A percentile compares a stretch with the other conserved stretches of the same genome.
These are phyloP conservation scores for Lordiphosa collinella DNA, from an alignment of 1,140 invertebrate genomes.

Conservation along the genomic window DNA sequence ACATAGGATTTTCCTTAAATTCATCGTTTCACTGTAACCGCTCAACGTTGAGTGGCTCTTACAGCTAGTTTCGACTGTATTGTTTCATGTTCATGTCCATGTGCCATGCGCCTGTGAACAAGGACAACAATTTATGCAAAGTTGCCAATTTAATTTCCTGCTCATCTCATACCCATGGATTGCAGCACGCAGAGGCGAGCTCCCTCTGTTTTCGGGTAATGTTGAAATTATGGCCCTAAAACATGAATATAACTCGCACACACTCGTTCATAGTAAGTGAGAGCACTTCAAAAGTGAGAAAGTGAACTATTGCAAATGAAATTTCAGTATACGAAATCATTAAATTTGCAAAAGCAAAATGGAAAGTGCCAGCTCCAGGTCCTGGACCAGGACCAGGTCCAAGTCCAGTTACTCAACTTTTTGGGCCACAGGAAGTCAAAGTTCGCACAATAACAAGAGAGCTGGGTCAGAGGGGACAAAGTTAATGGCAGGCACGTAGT, in stretches of 20 bases:
- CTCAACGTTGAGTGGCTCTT: too few relatives aligned
- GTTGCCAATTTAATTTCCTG: slow-evolving; percentile 57
- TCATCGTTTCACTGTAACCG: too few relatives aligned
- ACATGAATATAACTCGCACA: neutral
- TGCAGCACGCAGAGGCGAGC: neutral
- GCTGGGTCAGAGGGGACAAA: slow-evolving; percentile 16
- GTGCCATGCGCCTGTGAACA: slow-evolving; percentile 1
- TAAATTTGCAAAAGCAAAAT: slow-evolving; percentile 68
- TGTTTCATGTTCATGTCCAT: neutral
- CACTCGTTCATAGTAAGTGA: neutral
- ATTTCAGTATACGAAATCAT: slow-evolving; percentile 63
- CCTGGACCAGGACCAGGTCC: neutral
- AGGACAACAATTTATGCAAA: slow-evolving; percentile 40
- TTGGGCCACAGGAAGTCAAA: slow-evolving; percentile 60
- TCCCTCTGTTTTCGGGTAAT: slow-evolving; percentile 15
- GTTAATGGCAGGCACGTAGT: slow-evolving; percentile 60
- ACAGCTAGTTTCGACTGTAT: neutral
- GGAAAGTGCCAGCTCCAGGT: slow-evolving; percentile 41
- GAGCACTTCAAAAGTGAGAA: slow-evolving; percentile 18
- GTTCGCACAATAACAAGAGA: slow-evolving; percentile 41
- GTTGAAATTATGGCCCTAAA: slow-evolving; percentile 42
- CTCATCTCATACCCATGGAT: neutral
- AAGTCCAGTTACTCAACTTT: slow-evolving; percentile 7
- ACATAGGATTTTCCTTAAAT: too few relatives aligned
- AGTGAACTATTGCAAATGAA: slow-evolving; percentile 56